phyloP scores from a whole-genome alignment of 2,797 vertebrate species.

The Sebastes steindachneri region DNA sequence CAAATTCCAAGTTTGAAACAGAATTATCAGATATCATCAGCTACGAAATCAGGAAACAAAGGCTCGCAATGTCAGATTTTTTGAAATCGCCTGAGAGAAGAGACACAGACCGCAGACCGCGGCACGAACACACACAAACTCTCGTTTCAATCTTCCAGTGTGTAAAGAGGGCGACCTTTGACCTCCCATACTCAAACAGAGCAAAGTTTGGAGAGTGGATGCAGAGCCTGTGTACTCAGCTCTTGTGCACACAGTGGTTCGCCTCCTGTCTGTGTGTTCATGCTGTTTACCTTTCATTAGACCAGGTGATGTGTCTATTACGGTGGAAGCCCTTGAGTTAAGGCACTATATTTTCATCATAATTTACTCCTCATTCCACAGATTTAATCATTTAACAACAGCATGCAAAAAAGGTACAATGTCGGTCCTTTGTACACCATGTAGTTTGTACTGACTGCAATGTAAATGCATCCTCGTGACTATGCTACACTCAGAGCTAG shows the following conservation, averaged over 20 bases:
- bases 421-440: too few relatives aligned
- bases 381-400: neutral
- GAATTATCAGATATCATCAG: constrained; percentile 26
- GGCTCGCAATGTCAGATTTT: neutral
- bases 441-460: too few relatives aligned
- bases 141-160: constrained; percentile 39
- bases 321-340: constrained; percentile 19
- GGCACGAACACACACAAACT: constrained; percentile 12
- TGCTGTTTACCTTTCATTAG: constrained; percentile 71
- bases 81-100: neutral
- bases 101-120: neutral
- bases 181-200: constrained; percentile 62
- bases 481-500: too few relatives aligned
- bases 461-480: too few relatives aligned
- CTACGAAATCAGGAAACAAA: constrained; percentile 32
- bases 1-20: constrained; percentile 25
- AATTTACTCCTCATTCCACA: neutral
- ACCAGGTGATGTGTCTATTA: constrained; percentile 56
- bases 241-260: constrained; percentile 52
- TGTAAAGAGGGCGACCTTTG: constrained; percentile 59
- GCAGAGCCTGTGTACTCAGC: constrained; percentile 63
- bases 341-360: neutral
- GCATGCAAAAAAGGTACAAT: neutral
- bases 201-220: constrained; percentile 59
- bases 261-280: constrained; percentile 44